Evolutionary conservation across 2,797 vertebrate genomes (phyloP).

Genomic region (Anabas testudineus): DNA sequence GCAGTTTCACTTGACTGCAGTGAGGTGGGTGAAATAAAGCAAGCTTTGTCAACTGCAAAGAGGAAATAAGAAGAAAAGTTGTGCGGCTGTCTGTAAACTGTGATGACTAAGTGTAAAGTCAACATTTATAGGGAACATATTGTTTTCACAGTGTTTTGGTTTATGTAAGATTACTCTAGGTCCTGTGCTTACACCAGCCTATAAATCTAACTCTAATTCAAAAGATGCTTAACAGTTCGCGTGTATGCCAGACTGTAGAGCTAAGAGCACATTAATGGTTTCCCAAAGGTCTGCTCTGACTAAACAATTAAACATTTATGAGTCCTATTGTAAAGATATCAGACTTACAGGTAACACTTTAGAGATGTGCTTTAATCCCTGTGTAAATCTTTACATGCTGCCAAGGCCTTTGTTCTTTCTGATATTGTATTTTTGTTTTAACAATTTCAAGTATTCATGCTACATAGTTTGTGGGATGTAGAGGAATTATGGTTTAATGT

Average conservation of each 20-base stretch:
- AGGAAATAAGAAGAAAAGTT: conserved; percentile 32
- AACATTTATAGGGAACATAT: conserved; percentile 13
- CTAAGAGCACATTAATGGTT: background rate
- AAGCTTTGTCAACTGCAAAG: conserved; percentile 17
- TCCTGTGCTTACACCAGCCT: background rate
- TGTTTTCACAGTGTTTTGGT: conserved; percentile 5
- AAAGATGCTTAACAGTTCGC: background rate
- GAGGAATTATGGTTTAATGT: background rate
- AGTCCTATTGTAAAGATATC: background rate
- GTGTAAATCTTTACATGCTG: conserved; percentile 23
- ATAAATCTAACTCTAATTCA: background rate
- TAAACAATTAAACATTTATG: conserved; percentile 1
- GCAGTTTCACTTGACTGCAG: conserved; percentile 1
- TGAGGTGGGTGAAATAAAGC: conserved; percentile 24
- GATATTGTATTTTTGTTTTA: background rate
- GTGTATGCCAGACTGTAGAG: background rate
- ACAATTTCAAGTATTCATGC: background rate
- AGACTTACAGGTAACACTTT: background rate
- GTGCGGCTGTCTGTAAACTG: conserved; percentile 1
- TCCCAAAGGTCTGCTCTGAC: background rate
- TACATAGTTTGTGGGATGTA: background rate
- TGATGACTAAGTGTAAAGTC: conserved; percentile 2
- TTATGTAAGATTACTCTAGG: conserved; percentile 9
- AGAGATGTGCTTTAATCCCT: background rate
- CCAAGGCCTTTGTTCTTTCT: background rate